These are phyloP conservation scores for Sesamia inferens DNA, from an alignment of 2,888 invertebrate genomes.

Conservation along the genomic window DNA sequence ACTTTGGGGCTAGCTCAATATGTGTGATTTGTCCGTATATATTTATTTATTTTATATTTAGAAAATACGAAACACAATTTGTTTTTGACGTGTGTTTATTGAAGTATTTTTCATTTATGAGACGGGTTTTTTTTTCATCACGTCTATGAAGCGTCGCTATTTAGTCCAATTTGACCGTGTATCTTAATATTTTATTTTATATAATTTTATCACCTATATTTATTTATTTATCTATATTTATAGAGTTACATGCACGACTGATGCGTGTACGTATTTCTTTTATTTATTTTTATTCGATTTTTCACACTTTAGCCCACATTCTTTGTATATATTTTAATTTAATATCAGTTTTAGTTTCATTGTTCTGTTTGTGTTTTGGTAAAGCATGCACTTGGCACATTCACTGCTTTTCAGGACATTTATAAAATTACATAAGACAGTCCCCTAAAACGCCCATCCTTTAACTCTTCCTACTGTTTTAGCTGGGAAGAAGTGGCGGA, in stretches of 20 bases:
- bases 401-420: slow-evolving; percentile 69
- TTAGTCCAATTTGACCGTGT: slow-evolving; percentile 4
- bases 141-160: too few relatives aligned
- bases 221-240: slow-evolving; percentile 65
- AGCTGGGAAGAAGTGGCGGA: not conserved
- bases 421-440: not conserved
- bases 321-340: slow-evolving; percentile 37
- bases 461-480: not conserved
- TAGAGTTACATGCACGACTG: slow-evolving; percentile 71
- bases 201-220: slow-evolving; percentile 55
- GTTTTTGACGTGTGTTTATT: too few relatives aligned
- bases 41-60: too few relatives aligned
- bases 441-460: not conserved
- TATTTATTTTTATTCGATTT: slow-evolving; percentile 42
- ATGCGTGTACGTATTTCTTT: slow-evolving; percentile 69
- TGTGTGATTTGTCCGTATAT: too few relatives aligned
- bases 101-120: too few relatives aligned
- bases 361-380: slow-evolving; percentile 39
- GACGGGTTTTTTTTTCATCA: too few relatives aligned
- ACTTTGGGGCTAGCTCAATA: too few relatives aligned
- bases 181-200: slow-evolving; percentile 32
- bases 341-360: slow-evolving; percentile 52
- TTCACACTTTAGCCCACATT: slow-evolving; percentile 32
- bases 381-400: slow-evolving; percentile 76
- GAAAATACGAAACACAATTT: too few relatives aligned